Conservation (phyloP, 1,140 invertebrate species). For the Araneus ventricosus region DNA sequence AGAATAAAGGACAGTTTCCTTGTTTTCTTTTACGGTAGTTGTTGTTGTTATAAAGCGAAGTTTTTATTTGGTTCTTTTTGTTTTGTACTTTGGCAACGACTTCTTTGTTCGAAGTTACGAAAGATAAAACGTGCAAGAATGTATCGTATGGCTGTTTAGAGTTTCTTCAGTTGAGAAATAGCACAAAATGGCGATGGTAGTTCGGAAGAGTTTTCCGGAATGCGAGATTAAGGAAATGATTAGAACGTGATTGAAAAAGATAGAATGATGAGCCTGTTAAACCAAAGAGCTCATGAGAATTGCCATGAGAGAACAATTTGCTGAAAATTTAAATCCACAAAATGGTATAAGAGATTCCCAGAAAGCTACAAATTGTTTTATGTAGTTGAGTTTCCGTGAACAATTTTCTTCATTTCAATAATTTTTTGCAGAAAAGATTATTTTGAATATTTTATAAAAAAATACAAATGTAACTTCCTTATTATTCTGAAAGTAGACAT, state of each 20-base stretch:
- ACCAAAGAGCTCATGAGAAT: neutral
- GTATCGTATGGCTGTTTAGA: constrained; percentile 15
- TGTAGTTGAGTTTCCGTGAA: no score
- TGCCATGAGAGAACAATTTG: neutral
- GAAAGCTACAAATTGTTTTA: no score
- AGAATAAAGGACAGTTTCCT: constrained; percentile 38
- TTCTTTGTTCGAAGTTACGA: constrained; percentile 42
- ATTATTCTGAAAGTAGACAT: no score
- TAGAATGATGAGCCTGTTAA: neutral
- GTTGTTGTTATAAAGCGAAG: constrained; percentile 9
- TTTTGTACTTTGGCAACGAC: neutral
- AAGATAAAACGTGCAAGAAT: constrained; percentile 33
- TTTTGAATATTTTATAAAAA: no score
- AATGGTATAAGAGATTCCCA: no score
- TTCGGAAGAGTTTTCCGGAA: neutral
- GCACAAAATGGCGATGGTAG: neutral
- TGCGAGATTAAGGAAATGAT: neutral
- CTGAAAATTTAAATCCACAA: neutral
- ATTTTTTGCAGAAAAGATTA: no score
- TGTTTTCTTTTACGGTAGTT: constrained; percentile 12
- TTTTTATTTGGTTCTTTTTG: neutral
- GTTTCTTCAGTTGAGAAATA: neutral
- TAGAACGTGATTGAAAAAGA: neutral
- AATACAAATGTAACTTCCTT: no score
- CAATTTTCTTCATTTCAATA: no score